Percentiles rank a stretch among this genome's conserved stretches.
Conservation (phyloP, 2,888 invertebrate genomes). For the Prosapia bicincta region DNA sequence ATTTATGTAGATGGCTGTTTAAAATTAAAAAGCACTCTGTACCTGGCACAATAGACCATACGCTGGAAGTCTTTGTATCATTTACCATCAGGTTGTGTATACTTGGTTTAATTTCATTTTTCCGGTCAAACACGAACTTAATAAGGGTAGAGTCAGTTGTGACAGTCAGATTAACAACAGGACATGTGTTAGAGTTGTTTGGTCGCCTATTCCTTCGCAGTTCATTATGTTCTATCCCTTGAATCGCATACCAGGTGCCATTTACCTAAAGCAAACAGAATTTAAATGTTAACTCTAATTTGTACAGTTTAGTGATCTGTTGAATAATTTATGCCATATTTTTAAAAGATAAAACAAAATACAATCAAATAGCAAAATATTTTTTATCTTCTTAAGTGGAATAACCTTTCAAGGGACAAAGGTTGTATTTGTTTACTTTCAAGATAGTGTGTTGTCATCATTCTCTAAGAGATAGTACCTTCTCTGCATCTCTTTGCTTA, state of each 20-base stretch:
- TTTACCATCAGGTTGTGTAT: slow-evolving; percentile 16
- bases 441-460: neutral
- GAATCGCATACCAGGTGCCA: slow-evolving; percentile 33
- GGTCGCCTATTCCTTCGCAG: slow-evolving; percentile 9
- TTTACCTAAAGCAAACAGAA: slow-evolving; percentile 24
- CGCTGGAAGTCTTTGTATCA: slow-evolving; percentile 8
- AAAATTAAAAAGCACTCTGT: neutral
- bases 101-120: slow-evolving; percentile 22
- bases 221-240: slow-evolving; percentile 31
- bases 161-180: slow-evolving; percentile 15
- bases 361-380: too few relatives aligned
- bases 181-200: slow-evolving; percentile 22
- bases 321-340: too few relatives aligned
- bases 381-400: neutral
- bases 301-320: too few relatives aligned
- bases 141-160: slow-evolving; percentile 11
- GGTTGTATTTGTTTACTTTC: neutral
- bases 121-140: slow-evolving; percentile 28
- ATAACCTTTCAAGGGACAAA: neutral
- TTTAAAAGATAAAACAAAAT: too few relatives aligned
- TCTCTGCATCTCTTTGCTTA: too few relatives aligned
- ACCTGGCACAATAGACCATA: slow-evolving; percentile 18
- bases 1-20: too few relatives aligned
- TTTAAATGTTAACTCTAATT: too few relatives aligned
- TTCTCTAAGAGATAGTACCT: neutral